phyloP scores from a whole-genome alignment of 1,140 invertebrate species.

The Cyphomyrmex costatus region DNA sequence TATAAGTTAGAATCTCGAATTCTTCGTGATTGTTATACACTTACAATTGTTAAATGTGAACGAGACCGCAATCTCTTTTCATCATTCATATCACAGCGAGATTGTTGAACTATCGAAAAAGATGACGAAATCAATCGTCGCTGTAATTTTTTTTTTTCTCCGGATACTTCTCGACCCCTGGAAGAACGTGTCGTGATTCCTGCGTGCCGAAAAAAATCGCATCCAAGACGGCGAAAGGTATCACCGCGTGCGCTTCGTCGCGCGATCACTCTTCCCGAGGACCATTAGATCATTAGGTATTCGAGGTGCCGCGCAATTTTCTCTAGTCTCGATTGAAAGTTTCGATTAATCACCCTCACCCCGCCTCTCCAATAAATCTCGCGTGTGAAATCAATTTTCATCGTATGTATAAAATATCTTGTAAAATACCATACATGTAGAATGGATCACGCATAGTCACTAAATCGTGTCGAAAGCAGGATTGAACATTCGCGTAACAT shows the following conservation, averaged over 20 bases:
- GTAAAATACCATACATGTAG: not conserved
- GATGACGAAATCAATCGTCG: constrained; percentile 31
- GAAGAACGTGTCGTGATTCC: constrained; percentile 27
- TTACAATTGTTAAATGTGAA: not conserved
- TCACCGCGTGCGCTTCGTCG: constrained; percentile 7
- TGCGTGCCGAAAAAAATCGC: constrained; percentile 52
- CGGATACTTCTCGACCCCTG: not conserved
- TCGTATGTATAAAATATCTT: not conserved
- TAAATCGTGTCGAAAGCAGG: not conserved
- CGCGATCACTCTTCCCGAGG: constrained; percentile 53
- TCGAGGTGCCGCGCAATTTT: constrained; percentile 42
- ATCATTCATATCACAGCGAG: not conserved
- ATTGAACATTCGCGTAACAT: constrained; percentile 2
- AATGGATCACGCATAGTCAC: not conserved
- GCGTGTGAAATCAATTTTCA: not conserved
- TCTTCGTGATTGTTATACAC: too few relatives aligned
- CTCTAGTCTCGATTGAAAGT: constrained; percentile 43
- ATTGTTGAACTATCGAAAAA: constrained; percentile 36
- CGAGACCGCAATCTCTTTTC: not conserved
- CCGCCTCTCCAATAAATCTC: not conserved
- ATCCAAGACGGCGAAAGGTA: constrained; percentile 36
- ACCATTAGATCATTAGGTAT: constrained; percentile 52
- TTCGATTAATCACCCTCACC: constrained; percentile 38
- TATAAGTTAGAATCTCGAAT: not conserved
- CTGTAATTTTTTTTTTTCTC: too few relatives aligned